phyloP scores from a whole-genome alignment of 1,140 invertebrate species.

The Papilio glaucus region DNA sequence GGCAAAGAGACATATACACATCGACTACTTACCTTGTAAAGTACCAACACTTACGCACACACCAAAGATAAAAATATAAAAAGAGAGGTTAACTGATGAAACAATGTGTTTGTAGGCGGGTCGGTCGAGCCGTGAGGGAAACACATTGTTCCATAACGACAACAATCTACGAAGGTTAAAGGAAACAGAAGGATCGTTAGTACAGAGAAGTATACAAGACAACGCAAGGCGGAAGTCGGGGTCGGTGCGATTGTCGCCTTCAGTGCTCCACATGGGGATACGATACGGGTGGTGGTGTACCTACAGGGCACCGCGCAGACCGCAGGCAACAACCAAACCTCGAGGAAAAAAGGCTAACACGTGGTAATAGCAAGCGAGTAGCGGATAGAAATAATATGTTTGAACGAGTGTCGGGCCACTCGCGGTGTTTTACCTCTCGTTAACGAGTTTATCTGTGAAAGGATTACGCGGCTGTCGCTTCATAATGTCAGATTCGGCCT shows the following conservation, averaged over 20 bases:
- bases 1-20: conserved; percentile 69
- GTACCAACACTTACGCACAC: conserved; percentile 50
- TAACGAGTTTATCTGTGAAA: conserved; percentile 98
- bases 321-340: conserved; percentile 79
- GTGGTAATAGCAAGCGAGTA: conserved; percentile 79
- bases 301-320: conserved; percentile 66
- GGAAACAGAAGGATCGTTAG: conserved; percentile 67
- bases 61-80: conserved; percentile 58
- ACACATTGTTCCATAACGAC: conserved; percentile 71
- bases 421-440: conserved; percentile 94
- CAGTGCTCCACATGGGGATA: conserved; percentile 64
- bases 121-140: conserved; percentile 40
- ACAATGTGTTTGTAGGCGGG: conserved; percentile 63
- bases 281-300: conserved; percentile 55
- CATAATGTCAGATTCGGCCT: conserved; percentile 99
- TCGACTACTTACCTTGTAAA: conserved; percentile 73
- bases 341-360: conserved; percentile 76
- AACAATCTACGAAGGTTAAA: conserved; percentile 73
- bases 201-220: conserved; percentile 72
- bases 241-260: conserved; percentile 77
- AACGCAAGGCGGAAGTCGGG: conserved; percentile 77
- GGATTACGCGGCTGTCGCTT: conserved; percentile 99
- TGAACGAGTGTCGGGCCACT: conserved; percentile 68
- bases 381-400: conserved; percentile 76
- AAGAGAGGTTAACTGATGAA: conserved; percentile 63